Conservation (phyloP, 2,797 vertebrate genomes). For the Sardinella longiceps region DNA sequence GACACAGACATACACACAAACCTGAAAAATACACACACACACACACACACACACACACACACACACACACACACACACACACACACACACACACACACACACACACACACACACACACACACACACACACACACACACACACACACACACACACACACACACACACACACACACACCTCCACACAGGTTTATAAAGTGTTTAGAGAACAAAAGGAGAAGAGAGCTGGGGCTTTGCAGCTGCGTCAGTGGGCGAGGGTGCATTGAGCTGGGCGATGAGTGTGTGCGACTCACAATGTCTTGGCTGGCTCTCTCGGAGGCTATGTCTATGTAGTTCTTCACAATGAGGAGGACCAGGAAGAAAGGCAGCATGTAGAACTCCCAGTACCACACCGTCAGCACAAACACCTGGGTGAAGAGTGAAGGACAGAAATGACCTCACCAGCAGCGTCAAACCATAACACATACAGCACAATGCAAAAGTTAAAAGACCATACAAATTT, state of each 20-base stretch:
- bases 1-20: neutral
- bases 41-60: neutral
- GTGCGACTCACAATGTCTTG: conserved; percentile 83
- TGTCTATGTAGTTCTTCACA: conserved; percentile 84
- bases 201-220: neutral
- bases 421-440: neutral
- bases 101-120: neutral
- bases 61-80: neutral
- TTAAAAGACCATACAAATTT: no score
- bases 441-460: neutral
- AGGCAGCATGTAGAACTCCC: conserved; percentile 95
- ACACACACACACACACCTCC: neutral
- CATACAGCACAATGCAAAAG: no score
- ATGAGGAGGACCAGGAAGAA: conserved; percentile 86
- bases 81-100: no score
- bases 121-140: neutral
- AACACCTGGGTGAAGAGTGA: conserved; percentile 79
- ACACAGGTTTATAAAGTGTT: neutral
- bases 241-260: neutral
- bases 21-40: neutral
- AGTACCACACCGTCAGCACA: conserved; percentile 87
- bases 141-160: neutral
- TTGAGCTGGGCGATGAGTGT: neutral
- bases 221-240: neutral
- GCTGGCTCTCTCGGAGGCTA: conserved; percentile 73